phyloP scores from a whole-genome alignment of 1,140 invertebrate species.

The Amphibalanus amphitrite region DNA sequence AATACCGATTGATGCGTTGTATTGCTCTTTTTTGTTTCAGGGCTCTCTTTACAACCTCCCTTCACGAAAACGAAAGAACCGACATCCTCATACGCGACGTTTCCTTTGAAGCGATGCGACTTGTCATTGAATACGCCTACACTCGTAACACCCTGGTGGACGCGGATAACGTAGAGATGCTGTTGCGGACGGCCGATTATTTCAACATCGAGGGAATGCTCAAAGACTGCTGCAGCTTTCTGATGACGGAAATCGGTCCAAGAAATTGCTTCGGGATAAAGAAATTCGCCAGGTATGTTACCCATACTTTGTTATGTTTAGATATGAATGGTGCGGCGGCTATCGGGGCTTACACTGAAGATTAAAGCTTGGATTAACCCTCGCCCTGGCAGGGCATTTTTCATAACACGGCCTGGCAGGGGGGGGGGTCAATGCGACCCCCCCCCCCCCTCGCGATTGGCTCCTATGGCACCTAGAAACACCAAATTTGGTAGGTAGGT shows the following conservation, averaged over 20 bases:
- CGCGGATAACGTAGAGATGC: slow-evolving; percentile 52
- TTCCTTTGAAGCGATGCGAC: slow-evolving; percentile 48
- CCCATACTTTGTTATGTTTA: too few relatives aligned
- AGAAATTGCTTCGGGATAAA: background rate
- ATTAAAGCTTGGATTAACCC: too few relatives aligned
- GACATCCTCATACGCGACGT: slow-evolving; percentile 56
- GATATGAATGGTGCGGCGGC: too few relatives aligned
- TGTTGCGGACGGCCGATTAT: slow-evolving; percentile 41
- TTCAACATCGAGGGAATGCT: slow-evolving; percentile 57
- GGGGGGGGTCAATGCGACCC: too few relatives aligned
- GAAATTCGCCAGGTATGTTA: background rate
- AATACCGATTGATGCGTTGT: too few relatives aligned
- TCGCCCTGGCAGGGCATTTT: too few relatives aligned
- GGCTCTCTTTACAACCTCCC: background rate
- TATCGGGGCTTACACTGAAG: too few relatives aligned
- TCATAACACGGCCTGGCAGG: too few relatives aligned
- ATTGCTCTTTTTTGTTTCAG: too few relatives aligned
- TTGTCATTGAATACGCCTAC: slow-evolving; percentile 65
- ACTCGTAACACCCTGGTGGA: slow-evolving; percentile 47
- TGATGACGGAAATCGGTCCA: background rate
- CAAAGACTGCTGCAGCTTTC: slow-evolving; percentile 53
- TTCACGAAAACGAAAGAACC: background rate
- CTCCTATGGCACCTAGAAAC: too few relatives aligned
- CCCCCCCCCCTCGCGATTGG: too few relatives aligned
- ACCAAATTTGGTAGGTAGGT: too few relatives aligned